phyloP scores from a whole-genome alignment of 1,140 invertebrate genomes.

The Drosophila mauritiana region DNA sequence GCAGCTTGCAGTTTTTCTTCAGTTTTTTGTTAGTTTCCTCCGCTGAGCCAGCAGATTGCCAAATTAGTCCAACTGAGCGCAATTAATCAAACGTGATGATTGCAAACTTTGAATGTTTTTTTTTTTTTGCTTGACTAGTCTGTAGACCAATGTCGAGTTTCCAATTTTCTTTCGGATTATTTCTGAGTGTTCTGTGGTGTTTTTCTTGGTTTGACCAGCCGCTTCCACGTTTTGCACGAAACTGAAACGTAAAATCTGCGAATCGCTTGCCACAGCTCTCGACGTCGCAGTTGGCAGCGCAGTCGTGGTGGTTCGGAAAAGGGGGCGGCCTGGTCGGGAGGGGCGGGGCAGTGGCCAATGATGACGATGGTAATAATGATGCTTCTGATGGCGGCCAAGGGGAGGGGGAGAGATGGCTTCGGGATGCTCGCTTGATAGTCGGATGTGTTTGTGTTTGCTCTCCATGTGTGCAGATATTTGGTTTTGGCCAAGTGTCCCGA shows the following conservation, averaged over 20 bases:
- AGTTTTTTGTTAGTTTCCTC: conserved; percentile 3
- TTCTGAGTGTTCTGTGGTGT: conserved; percentile 18
- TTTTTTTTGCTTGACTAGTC: conserved; percentile 1
- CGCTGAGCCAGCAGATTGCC: conserved; percentile 45
- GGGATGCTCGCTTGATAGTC: conserved; percentile 8
- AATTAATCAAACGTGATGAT: conserved; percentile 50
- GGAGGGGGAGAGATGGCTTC: neutral
- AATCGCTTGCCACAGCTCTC: conserved; percentile 56
- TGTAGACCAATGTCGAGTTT: conserved; percentile 42
- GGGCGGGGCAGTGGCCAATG: conserved; percentile 3
- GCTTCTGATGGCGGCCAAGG: conserved; percentile 15
- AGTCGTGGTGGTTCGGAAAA: conserved; percentile 14
- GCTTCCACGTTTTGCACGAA: conserved; percentile 80
- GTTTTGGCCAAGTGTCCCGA: conserved; percentile 15
- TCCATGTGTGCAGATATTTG: conserved; percentile 33
- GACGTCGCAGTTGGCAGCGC: conserved; percentile 11
- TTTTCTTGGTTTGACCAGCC: conserved; percentile 62
- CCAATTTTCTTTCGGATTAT: conserved; percentile 28
- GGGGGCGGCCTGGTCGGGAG: neutral
- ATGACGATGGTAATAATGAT: conserved; percentile 20
- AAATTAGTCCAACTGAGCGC: conserved; percentile 23
- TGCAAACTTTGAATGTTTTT: conserved; percentile 28
- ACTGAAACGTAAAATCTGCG: conserved; percentile 79
- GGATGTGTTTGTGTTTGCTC: conserved; percentile 53
- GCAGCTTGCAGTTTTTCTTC: conserved; percentile 28